These are phyloP conservation scores for Phycodurus eques DNA, from an alignment of 2,113 vertebrate species.

Conservation along the genomic window DNA sequence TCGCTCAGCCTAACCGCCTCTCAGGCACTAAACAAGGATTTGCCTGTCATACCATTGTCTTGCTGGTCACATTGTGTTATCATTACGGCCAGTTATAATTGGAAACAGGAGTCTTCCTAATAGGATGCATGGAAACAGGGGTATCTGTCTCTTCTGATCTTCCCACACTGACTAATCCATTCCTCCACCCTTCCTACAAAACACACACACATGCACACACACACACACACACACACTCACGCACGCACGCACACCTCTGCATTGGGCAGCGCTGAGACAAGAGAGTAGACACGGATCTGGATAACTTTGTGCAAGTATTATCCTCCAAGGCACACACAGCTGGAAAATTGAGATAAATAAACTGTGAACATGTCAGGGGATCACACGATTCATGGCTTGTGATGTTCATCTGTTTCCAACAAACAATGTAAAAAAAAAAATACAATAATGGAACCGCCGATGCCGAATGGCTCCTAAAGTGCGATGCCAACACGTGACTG, in stretches of 20 bases:
- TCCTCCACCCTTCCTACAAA: constrained; percentile 69
- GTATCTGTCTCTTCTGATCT: constrained; percentile 84
- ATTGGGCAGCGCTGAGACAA: constrained; percentile 12
- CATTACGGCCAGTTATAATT: constrained; percentile 80
- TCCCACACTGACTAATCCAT: constrained; percentile 68
- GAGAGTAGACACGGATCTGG: constrained; percentile 26
- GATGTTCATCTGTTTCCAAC: neutral
- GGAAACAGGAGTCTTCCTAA: constrained; percentile 82
- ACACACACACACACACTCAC: neutral
- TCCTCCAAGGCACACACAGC: neutral
- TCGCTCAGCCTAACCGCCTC: constrained; percentile 13
- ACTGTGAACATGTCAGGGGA: neutral
- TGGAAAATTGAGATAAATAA: neutral
- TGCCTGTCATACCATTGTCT: constrained; percentile 61
- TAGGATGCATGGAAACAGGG: constrained; percentile 77
- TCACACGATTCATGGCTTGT: neutral
- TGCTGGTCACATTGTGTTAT: constrained; percentile 72
- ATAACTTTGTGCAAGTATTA: constrained; percentile 6
- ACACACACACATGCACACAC: neutral
- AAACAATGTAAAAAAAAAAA: no score
- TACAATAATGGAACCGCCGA: neutral
- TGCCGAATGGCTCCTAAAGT: neutral
- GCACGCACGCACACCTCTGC: neutral
- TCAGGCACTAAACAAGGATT: constrained; percentile 5
- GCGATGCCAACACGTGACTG: neutral